These are phyloP conservation scores for Polypterus bichir DNA, from an alignment of 2,113 vertebrate species.

Conservation along the genomic window DNA sequence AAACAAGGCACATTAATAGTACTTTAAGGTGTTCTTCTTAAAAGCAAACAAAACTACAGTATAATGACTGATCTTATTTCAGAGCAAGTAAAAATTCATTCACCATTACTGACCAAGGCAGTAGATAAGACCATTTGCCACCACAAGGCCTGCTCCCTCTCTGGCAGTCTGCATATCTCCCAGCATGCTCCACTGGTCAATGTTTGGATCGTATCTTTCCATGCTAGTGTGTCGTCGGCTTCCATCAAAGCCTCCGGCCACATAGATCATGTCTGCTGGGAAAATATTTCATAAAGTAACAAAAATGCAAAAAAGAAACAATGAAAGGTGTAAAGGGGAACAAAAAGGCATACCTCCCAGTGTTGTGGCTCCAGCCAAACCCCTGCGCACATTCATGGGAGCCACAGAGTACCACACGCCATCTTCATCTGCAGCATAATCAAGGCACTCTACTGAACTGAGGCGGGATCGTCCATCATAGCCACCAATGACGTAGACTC, in stretches of 20 bases:
- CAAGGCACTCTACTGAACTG: conserved; percentile 91
- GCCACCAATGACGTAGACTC: conserved; percentile 91
- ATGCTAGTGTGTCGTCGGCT: conserved; percentile 94
- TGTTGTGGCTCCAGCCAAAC: conserved; percentile 86
- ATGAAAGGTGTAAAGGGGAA: neutral
- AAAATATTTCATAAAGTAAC: conserved; percentile 1
- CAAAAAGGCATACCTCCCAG: conserved; percentile 64
- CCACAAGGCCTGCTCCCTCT: conserved; percentile 89
- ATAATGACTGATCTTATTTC: too few relatives aligned
- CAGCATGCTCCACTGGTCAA: conserved; percentile 98
- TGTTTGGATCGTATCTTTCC: conserved; percentile 96
- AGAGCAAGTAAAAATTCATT: too few relatives aligned
- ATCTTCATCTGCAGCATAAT: conserved; percentile 88
- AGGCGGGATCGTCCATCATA: conserved; percentile 90
- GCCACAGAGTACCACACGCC: conserved; percentile 96
- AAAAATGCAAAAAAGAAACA: neutral
- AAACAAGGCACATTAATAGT: too few relatives aligned
- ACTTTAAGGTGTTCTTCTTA: too few relatives aligned
- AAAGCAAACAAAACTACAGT: too few relatives aligned
- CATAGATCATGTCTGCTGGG: conserved; percentile 89
- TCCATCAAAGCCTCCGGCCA: conserved; percentile 90
- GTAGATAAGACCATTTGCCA: conserved; percentile 90
- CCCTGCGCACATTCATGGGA: conserved; percentile 90
- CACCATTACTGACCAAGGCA: conserved; percentile 68
- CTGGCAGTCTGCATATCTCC: conserved; percentile 97